These are phyloP conservation scores for Columba janthina DNA, from an alignment of 2,113 vertebrate species.

Conservation along the genomic window DNA sequence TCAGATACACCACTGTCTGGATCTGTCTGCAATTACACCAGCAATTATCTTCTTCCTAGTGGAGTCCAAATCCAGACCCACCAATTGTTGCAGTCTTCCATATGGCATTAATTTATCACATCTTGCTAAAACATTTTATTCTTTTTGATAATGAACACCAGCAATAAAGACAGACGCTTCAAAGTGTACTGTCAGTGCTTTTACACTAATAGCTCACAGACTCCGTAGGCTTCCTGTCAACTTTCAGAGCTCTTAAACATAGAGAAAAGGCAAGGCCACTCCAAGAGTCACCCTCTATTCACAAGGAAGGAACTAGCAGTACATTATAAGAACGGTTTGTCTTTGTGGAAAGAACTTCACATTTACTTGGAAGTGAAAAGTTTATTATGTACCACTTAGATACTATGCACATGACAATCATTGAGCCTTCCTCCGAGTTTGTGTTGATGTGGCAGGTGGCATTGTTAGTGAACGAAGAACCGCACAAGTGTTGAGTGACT, in stretches of 20 bases:
- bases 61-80: background rate
- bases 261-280: constrained; percentile 14
- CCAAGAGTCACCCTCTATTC: constrained; percentile 10
- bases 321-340: background rate
- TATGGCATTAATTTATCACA: background rate
- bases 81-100: background rate
- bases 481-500: constrained; percentile 35
- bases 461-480: constrained; percentile 57
- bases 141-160: background rate
- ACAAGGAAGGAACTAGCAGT: background rate
- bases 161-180: background rate
- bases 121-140: background rate
- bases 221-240: background rate
- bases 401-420: constrained; percentile 45
- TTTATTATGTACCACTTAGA: background rate
- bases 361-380: constrained; percentile 31
- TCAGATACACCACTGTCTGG: background rate
- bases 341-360: constrained; percentile 22
- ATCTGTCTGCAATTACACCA: background rate
- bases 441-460: constrained; percentile 42
- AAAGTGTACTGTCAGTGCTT: background rate
- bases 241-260: constrained; percentile 18
- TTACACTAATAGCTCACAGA: background rate
- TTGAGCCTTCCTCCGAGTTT: background rate
- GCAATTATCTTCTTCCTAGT: background rate